These are phyloP conservation scores for Heterohyrax brucei DNA, from an alignment of 2,797 vertebrate species.

Conservation along the genomic window DNA sequence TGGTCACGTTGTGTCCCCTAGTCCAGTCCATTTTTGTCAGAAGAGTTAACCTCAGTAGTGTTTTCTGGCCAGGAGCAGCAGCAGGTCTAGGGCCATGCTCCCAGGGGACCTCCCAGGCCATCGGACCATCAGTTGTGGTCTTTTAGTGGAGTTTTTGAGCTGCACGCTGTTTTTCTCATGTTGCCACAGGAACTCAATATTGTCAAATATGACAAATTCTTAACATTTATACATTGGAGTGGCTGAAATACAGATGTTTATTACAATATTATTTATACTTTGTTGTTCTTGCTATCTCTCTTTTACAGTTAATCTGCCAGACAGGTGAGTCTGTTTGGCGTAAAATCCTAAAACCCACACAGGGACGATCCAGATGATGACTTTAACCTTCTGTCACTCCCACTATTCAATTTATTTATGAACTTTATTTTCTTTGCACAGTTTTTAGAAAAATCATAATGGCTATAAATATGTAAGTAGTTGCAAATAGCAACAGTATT, in stretches of 20 bases:
- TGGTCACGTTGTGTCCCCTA: too few relatives aligned
- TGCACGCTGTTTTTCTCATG: too few relatives aligned
- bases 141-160: too few relatives aligned
- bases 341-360: conserved; percentile 19
- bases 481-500: conserved; percentile 50
- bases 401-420: conserved; percentile 61
- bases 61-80: too few relatives aligned
- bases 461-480: not conserved
- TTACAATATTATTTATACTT: not conserved
- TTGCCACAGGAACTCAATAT: too few relatives aligned
- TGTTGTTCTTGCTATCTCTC: conserved; percentile 42
- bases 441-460: conserved; percentile 65
- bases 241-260: not conserved
- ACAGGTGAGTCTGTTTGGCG: not conserved
- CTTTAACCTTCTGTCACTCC: not conserved
- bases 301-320: not conserved
- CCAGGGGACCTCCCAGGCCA: too few relatives aligned
- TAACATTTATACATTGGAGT: conserved; percentile 15
- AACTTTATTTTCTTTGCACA: conserved; percentile 55
- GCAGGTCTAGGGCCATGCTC: too few relatives aligned
- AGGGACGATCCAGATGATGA: not conserved
- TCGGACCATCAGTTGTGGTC: too few relatives aligned
- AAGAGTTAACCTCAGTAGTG: too few relatives aligned
- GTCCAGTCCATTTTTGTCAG: too few relatives aligned
- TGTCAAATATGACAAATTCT: not conserved